Percentiles rank a stretch among this genome's conserved stretches.
phyloP scores from a whole-genome alignment of 1,140 invertebrate species.

The Calliphora vicina region DNA sequence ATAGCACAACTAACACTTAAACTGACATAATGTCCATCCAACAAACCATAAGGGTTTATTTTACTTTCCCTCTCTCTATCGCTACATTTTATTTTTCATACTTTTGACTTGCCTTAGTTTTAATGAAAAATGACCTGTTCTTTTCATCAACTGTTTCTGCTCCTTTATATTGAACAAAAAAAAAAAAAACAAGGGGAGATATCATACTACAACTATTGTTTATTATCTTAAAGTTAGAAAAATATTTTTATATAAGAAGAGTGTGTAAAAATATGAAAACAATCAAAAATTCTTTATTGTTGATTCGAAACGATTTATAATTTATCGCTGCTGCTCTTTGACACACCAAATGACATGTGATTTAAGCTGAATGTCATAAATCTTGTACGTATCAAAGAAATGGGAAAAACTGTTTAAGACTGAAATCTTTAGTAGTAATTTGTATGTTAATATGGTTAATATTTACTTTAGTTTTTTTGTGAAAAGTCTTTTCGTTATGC shows the following conservation, averaged over 20 bases:
- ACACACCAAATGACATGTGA: slow-evolving; percentile 25
- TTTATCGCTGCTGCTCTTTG: not conserved
- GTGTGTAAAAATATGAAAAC: slow-evolving; percentile 6
- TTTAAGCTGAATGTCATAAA: slow-evolving; percentile 38
- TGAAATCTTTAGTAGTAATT: not conserved
- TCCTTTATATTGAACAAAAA: not conserved
- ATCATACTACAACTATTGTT: not conserved
- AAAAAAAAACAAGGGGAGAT: not conserved
- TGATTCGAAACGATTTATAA: slow-evolving; percentile 21
- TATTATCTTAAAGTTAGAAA: not conserved
- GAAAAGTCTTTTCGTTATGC: not conserved
- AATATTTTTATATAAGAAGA: not conserved
- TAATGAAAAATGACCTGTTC: slow-evolving; percentile 25
- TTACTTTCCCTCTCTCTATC: not conserved
- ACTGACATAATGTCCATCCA: slow-evolving; percentile 36
- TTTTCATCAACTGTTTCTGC: not conserved
- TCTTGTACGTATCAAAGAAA: slow-evolving; percentile 11
- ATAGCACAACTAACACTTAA: not conserved
- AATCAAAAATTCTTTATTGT: not conserved
- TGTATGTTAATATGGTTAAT: not conserved
- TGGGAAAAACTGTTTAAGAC: not conserved
- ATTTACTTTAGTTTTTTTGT: not conserved
- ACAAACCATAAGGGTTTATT: not conserved
- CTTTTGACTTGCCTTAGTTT: not conserved
- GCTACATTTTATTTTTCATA: not conserved